Evolutionary conservation across 1,140 invertebrate species (phyloP).

Genomic region (Tribolium castaneum): DNA sequence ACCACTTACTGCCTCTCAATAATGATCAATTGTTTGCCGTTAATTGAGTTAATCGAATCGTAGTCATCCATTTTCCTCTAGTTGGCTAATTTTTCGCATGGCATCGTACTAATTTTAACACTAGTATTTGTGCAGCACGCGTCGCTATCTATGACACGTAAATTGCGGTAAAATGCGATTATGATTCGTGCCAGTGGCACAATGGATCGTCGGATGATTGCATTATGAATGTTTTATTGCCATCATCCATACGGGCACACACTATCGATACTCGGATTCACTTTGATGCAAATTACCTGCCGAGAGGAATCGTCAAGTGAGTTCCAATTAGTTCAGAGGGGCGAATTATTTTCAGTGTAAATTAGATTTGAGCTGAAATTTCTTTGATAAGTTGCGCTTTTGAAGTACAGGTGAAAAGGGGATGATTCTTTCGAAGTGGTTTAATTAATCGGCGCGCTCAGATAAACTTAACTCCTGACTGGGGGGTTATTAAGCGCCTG

Average conservation of each 20-base stretch:
- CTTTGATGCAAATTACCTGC: slow-evolving; percentile 12
- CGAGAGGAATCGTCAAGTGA: neutral
- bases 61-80: too few relatives aligned
- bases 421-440: neutral
- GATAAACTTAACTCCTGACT: neutral
- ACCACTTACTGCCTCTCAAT: too few relatives aligned
- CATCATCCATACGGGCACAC: neutral
- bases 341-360: slow-evolving; percentile 22
- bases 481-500: neutral
- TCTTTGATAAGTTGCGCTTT: slow-evolving; percentile 3
- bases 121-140: neutral
- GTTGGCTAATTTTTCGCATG: too few relatives aligned
- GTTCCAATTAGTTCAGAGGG: neutral
- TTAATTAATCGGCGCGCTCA: neutral
- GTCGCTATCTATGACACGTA: slow-evolving; percentile 11
- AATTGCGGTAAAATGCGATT: slow-evolving; percentile 25
- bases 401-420: neutral
- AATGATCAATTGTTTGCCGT: too few relatives aligned
- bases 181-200: neutral
- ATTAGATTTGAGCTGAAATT: slow-evolving; percentile 13
- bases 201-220: slow-evolving; percentile 20
- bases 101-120: too few relatives aligned
- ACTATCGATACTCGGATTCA: neutral
- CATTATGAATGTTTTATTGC: slow-evolving; percentile 18
- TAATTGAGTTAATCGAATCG: too few relatives aligned